Evolutionary conservation across 2,888 invertebrate species (phyloP).

Genomic region (Nomada goodeniana): DNA sequence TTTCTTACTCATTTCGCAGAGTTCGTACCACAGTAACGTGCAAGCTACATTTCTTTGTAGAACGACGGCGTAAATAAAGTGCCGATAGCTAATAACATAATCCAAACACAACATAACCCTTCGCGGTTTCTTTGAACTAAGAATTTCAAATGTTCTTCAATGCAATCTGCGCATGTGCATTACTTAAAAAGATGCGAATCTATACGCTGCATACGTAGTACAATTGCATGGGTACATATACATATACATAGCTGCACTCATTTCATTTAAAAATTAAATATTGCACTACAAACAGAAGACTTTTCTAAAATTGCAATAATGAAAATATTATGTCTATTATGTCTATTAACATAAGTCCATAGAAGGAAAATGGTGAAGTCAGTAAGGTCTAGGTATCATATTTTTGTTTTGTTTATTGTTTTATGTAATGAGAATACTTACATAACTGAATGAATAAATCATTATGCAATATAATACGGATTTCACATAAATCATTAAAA

Average conservation of each 20-base stretch:
- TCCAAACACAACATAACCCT: constrained; percentile 46
- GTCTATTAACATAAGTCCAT: not conserved
- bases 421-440: constrained; percentile 59
- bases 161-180: constrained; percentile 19
- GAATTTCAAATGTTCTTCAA: not conserved
- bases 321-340: not conserved
- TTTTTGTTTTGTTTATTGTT: constrained; percentile 58
- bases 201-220: not conserved
- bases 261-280: not conserved
- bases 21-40: not conserved
- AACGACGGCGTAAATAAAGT: not conserved
- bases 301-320: not conserved
- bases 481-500: constrained; percentile 51
- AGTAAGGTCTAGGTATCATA: not conserved
- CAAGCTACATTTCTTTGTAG: not conserved
- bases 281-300: not conserved
- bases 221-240: too few relatives aligned
- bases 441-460: constrained; percentile 60
- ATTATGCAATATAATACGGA: constrained; percentile 48
- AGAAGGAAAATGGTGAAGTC: not conserved
- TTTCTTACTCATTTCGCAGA: constrained; percentile 64
- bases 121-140: not conserved
- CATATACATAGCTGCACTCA: not conserved
- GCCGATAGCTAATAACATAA: not conserved
- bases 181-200: not conserved